Percentiles rank a stretch among this genome's conserved stretches.
These are phyloP conservation scores for Lophotriccus pileatus DNA, from an alignment of 2,797 vertebrate genomes.

Conservation along the genomic window DNA sequence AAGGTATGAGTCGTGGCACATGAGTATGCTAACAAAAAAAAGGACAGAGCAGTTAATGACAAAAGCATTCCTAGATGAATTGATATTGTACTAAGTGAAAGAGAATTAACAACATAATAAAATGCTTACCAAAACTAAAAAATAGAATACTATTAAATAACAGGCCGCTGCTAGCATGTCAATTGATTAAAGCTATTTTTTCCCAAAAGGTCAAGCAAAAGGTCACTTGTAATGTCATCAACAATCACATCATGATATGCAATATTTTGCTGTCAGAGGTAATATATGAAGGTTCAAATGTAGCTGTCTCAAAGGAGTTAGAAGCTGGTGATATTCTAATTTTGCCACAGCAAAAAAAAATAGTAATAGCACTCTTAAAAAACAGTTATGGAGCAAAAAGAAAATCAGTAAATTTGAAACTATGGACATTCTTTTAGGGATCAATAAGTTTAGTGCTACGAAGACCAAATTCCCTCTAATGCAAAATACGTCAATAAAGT, in stretches of 20 bases:
- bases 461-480: background rate
- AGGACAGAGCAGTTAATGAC: background rate
- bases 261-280: background rate
- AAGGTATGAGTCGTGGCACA: slow-evolving; percentile 93
- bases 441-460: background rate
- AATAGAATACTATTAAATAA: background rate
- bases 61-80: background rate
- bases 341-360: background rate
- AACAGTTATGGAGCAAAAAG: background rate
- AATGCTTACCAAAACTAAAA: background rate
- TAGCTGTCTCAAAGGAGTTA: background rate
- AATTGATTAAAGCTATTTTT: background rate
- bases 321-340: background rate
- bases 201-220: background rate
- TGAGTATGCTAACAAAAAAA: slow-evolving; percentile 87
- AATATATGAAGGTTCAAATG: background rate
- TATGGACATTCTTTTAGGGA: background rate
- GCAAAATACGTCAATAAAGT: background rate
- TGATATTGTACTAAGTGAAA: background rate
- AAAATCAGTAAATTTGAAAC: background rate
- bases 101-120: background rate
- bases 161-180: background rate
- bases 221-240: background rate
- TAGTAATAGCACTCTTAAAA: background rate
- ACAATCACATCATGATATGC: background rate